Evolutionary conservation across 2,113 vertebrate genomes (phyloP).

Genomic region (Cottus gobio): DNA sequence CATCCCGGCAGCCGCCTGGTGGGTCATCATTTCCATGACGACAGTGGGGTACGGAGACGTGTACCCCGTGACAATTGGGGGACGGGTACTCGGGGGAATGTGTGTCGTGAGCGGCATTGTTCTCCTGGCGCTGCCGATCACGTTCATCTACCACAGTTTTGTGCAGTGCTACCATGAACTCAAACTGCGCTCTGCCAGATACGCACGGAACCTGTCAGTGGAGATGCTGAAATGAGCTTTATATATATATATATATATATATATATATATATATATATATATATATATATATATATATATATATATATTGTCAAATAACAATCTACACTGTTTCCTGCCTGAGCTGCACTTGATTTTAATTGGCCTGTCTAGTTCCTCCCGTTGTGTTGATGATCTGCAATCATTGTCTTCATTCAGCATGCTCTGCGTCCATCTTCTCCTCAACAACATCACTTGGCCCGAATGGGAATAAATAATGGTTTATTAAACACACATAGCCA

Average conservation of each 20-base stretch:
- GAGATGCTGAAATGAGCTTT: slow-evolving; percentile 91
- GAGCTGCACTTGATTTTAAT: slow-evolving; percentile 42
- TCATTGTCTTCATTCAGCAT: slow-evolving; percentile 34
- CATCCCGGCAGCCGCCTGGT: slow-evolving; percentile 98
- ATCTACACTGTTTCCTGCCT: slow-evolving; percentile 28
- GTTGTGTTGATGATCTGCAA: slow-evolving; percentile 22
- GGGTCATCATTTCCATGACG: slow-evolving; percentile 99
- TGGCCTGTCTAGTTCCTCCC: slow-evolving; percentile 21
- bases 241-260: no score
- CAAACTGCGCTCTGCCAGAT: slow-evolving; percentile 93
- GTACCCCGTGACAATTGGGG: slow-evolving; percentile 95
- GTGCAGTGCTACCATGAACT: slow-evolving; percentile 99
- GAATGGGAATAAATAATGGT: not conserved
- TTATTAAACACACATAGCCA: slow-evolving; percentile 48
- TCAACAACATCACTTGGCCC: not conserved
- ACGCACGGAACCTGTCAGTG: slow-evolving; percentile 88
- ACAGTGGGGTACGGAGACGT: slow-evolving; percentile 99
- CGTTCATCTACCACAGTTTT: slow-evolving; percentile 99
- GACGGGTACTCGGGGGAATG: slow-evolving; percentile 95
- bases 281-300: no score
- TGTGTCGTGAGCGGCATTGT: slow-evolving; percentile 99
- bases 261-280: no score
- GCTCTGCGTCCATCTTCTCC: slow-evolving; percentile 27
- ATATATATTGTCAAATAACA: slow-evolving; percentile 32
- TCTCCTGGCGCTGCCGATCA: slow-evolving; percentile 96